Conservation (phyloP, 1,140 invertebrate species). For the Ostrea edulis region DNA sequence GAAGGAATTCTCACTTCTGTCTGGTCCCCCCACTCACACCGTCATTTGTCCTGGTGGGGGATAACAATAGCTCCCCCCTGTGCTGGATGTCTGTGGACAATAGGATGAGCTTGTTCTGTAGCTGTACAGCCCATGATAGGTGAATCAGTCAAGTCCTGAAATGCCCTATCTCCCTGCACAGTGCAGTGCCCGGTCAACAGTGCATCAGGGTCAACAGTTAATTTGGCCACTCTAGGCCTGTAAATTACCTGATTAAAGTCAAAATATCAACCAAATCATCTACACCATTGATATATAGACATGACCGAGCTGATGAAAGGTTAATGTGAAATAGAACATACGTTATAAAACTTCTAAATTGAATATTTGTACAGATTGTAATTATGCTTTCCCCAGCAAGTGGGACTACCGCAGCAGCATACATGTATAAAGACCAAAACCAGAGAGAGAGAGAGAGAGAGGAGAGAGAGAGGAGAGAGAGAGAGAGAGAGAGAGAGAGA, state of each 20-base stretch:
- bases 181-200: constrained; percentile 27
- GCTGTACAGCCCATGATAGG: not conserved
- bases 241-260: not conserved
- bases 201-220: constrained; percentile 25
- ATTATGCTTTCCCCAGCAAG: too few species aligned
- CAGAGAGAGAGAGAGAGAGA: too few species aligned
- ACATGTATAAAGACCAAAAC: too few species aligned
- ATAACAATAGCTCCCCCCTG: not conserved
- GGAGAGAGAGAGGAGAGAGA: too few species aligned
- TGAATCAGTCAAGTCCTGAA: constrained; percentile 26
- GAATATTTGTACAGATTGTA: too few species aligned
- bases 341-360: too few species aligned
- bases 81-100: constrained; percentile 7
- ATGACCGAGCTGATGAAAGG: too few species aligned
- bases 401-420: too few species aligned
- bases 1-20: not conserved
- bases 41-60: not conserved
- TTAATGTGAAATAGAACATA: too few species aligned
- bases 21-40: not conserved
- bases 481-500: too few species aligned
- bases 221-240: not conserved
- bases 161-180: not conserved
- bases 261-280: too few species aligned
- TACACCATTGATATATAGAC: too few species aligned
- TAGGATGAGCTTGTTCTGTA: not conserved